Evolutionary conservation across 2,888 invertebrate species (phyloP).

Genomic region (Patella depressa): DNA sequence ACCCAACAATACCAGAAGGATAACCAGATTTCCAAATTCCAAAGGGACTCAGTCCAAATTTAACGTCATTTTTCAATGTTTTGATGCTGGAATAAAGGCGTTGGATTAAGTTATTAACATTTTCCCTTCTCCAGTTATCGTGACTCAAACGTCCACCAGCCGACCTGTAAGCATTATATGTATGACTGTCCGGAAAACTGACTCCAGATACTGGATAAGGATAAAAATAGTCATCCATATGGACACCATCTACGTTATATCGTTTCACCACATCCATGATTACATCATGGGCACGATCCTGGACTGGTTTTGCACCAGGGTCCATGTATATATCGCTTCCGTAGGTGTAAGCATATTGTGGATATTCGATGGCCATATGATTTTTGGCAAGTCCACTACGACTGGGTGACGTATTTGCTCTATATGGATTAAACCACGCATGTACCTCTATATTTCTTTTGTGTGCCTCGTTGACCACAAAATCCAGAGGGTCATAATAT

Average conservation of each 20-base stretch:
- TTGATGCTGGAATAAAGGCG: slow-evolving; percentile 48
- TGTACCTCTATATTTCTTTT: slow-evolving; percentile 61
- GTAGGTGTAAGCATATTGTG: slow-evolving; percentile 57
- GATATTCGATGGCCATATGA: slow-evolving; percentile 59
- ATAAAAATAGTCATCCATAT: slow-evolving; percentile 69
- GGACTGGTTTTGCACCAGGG: slow-evolving; percentile 57
- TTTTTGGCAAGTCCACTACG: slow-evolving; percentile 55
- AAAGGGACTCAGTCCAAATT: slow-evolving; percentile 66
- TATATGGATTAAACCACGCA: slow-evolving; percentile 64
- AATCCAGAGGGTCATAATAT: slow-evolving; percentile 61
- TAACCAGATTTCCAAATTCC: slow-evolving; percentile 65
- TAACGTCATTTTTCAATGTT: slow-evolving; percentile 45
- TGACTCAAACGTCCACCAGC: slow-evolving; percentile 53
- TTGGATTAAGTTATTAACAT: slow-evolving; percentile 57
- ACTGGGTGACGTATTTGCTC: slow-evolving; percentile 55
- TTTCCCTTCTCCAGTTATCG: slow-evolving; percentile 63
- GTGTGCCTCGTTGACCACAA: slow-evolving; percentile 55
- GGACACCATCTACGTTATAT: slow-evolving; percentile 66
- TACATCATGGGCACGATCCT: slow-evolving; percentile 51
- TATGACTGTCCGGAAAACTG: slow-evolving; percentile 58
- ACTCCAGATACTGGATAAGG: slow-evolving; percentile 61
- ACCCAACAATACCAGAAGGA: slow-evolving; percentile 55
- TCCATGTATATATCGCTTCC: slow-evolving; percentile 65
- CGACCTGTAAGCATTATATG: slow-evolving; percentile 53
- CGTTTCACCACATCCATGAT: slow-evolving; percentile 57